phyloP scores from a whole-genome alignment of 1,140 invertebrate genomes.

The Bombus breviceps region DNA sequence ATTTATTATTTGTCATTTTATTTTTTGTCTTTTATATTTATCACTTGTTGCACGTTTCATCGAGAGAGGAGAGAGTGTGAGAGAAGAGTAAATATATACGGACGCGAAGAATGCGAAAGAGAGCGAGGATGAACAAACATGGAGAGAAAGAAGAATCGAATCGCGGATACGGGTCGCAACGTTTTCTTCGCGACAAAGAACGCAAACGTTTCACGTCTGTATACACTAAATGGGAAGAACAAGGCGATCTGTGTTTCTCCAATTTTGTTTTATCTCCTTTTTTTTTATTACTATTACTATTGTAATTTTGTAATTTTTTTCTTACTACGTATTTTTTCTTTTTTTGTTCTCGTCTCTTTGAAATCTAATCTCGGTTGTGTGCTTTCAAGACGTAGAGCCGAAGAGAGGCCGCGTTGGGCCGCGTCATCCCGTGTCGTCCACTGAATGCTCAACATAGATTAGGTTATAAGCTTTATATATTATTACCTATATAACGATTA shows the following conservation, averaged over 20 bases:
- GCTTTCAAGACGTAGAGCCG: constrained; percentile 47
- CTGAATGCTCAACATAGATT: constrained; percentile 78
- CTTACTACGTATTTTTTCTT: neutral
- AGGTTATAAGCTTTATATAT: constrained; percentile 72
- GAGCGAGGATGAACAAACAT: constrained; percentile 11
- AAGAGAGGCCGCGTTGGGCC: constrained; percentile 44
- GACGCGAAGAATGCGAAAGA: constrained; percentile 6
- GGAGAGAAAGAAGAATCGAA: constrained; percentile 9
- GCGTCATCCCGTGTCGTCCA: constrained; percentile 70
- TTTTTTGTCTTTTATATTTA: constrained; percentile 44
- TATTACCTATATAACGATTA: constrained; percentile 69
- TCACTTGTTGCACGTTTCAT: constrained; percentile 47
- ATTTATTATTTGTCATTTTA: constrained; percentile 45
- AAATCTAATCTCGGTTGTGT: constrained; percentile 43
- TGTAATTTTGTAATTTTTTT: constrained; percentile 34
- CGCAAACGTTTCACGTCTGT: constrained; percentile 42
- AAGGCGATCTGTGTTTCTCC: constrained; percentile 55
- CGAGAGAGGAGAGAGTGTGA: neutral
- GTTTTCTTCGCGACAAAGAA: constrained; percentile 37
- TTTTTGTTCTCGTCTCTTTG: constrained; percentile 7
- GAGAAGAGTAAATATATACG: constrained; percentile 17
- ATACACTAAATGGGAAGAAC: constrained; percentile 52
- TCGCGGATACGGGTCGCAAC: constrained; percentile 11
- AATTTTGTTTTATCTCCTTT: constrained; percentile 35
- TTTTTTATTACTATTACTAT: constrained; percentile 30